Percentiles rank a stretch among this genome's conserved stretches.
Evolutionary conservation across 2,888 invertebrate species (phyloP).

Genomic region (Drosophila mayaguana): DNA sequence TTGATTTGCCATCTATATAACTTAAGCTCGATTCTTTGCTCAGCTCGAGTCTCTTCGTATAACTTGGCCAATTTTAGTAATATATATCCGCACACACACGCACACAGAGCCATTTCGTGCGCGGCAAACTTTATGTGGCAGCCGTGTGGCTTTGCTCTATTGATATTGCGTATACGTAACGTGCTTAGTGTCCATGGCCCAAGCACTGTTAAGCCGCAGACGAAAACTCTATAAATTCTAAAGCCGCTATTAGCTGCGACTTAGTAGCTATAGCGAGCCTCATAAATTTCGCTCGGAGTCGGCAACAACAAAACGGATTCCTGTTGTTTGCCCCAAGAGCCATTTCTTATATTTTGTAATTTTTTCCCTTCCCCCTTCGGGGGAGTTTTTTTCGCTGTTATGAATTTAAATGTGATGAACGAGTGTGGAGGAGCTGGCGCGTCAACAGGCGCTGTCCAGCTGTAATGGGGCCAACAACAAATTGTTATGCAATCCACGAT

Average conservation of each 20-base stretch:
- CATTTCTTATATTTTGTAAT: constrained; percentile 11
- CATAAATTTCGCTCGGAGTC: constrained; percentile 64
- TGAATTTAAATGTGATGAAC: constrained; percentile 78
- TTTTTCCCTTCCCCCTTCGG: background rate
- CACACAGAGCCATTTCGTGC: constrained; percentile 3
- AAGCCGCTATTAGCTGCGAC: constrained; percentile 76
- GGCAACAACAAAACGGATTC: constrained; percentile 46
- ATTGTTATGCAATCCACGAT: constrained; percentile 62
- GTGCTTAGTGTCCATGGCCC: constrained; percentile 26
- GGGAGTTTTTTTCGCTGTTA: constrained; percentile 38
- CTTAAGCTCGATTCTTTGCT: background rate
- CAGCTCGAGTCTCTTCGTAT: constrained; percentile 2
- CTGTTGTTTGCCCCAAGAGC: constrained; percentile 7
- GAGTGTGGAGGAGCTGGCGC: constrained; percentile 28
- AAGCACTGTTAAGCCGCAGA: constrained; percentile 69
- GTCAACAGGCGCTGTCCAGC: constrained; percentile 38
- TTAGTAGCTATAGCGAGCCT: constrained; percentile 64
- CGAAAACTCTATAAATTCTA: constrained; percentile 78
- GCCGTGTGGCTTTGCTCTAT: constrained; percentile 24
- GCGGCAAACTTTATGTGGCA: constrained; percentile 23
- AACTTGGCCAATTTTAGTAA: constrained; percentile 8
- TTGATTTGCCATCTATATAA: constrained; percentile 4
- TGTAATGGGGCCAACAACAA: constrained; percentile 28
- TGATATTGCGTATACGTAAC: constrained; percentile 58
- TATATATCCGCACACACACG: background rate